Percentiles rank a stretch among this genome's conserved stretches.
phyloP scores from a whole-genome alignment of 2,113 vertebrate genomes.

The Ammodytes marinus region DNA sequence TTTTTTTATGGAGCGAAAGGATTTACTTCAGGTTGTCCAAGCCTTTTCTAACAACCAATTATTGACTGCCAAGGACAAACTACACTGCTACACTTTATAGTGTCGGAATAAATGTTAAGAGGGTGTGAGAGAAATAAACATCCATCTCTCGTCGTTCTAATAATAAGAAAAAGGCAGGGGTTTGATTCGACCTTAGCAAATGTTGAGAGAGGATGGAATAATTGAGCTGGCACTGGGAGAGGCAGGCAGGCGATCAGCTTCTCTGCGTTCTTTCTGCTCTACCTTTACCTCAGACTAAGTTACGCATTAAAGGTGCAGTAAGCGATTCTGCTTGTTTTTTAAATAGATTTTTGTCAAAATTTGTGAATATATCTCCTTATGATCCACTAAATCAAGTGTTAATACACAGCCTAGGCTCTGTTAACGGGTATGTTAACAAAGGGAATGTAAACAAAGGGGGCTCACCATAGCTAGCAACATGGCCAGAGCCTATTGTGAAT shows the following conservation, averaged over 20 bases:
- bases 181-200: conserved; percentile 26
- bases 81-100: background rate
- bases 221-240: conserved; percentile 36
- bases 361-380: too few relatives aligned
- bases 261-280: conserved; percentile 10
- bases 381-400: too few relatives aligned
- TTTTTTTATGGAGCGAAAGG: background rate
- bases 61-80: conserved; percentile 1
- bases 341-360: too few relatives aligned
- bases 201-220: conserved; percentile 16
- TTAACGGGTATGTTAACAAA: too few relatives aligned
- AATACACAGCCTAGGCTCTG: too few relatives aligned
- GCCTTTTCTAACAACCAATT: conserved; percentile 26
- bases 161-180: conserved; percentile 14
- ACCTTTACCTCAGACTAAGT: background rate
- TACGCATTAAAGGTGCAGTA: background rate
- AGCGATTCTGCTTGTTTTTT: background rate
- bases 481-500: too few relatives aligned
- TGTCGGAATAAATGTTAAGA: background rate
- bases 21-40: conserved; percentile 10
- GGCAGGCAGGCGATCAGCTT: background rate
- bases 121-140: background rate
- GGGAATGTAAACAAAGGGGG: too few relatives aligned
- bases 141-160: background rate
- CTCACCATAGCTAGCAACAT: too few relatives aligned